These are phyloP conservation scores for Drosophila kohkoa DNA, from an alignment of 1,140 invertebrate species.

Conservation along the genomic window DNA sequence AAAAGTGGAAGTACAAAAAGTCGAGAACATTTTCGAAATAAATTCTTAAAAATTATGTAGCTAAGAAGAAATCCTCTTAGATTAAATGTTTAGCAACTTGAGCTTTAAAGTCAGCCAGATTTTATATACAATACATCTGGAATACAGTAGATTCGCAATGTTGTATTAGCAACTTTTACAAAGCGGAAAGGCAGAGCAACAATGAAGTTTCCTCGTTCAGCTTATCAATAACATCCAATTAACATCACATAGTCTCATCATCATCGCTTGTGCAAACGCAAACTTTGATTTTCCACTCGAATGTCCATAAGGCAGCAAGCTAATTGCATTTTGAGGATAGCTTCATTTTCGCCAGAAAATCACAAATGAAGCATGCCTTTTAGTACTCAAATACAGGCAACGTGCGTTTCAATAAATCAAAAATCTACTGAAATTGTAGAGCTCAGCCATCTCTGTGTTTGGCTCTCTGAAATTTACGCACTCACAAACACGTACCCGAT, in stretches of 20 bases:
- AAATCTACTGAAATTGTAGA: constrained; percentile 59
- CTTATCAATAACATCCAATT: constrained; percentile 12
- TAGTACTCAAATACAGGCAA: background rate
- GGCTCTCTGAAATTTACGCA: background rate
- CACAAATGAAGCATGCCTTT: constrained; percentile 1
- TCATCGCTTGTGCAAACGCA: background rate
- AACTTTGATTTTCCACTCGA: constrained; percentile 21
- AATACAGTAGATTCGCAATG: too few relatives aligned
- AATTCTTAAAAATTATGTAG: background rate
- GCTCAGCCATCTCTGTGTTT: background rate
- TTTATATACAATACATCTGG: too few relatives aligned
- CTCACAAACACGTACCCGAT: constrained; percentile 16
- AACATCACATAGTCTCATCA: background rate
- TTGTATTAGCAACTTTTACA: too few relatives aligned
- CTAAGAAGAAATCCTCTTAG: background rate
- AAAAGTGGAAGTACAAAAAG: background rate
- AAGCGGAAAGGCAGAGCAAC: too few relatives aligned
- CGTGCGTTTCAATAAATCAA: constrained; percentile 66
- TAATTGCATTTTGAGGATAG: constrained; percentile 41
- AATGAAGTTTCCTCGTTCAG: too few relatives aligned
- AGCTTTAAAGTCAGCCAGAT: too few relatives aligned
- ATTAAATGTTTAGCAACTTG: too few relatives aligned
- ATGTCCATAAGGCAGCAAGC: constrained; percentile 9
- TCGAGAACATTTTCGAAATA: background rate
- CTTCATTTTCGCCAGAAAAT: constrained; percentile 7